A percentile compares a stretch with the other conserved stretches of the same genome.
Conservation (phyloP, 2,888 invertebrate species). For the Fragum sueziense region DNA sequence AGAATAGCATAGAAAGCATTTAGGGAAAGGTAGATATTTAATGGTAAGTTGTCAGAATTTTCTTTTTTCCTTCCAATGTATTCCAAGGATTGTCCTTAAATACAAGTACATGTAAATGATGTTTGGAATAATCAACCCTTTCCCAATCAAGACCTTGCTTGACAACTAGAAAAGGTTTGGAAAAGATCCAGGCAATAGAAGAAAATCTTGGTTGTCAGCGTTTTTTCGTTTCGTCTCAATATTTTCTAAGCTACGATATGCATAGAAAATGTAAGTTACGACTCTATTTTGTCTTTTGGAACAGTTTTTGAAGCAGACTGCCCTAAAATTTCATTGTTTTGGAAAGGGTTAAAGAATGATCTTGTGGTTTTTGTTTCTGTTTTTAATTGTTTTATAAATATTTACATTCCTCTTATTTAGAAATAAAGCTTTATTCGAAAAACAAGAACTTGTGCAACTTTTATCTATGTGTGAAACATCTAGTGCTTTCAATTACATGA, state of each 20-base stretch:
- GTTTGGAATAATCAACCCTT: neutral
- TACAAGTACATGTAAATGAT: too few species aligned
- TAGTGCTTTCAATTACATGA: too few species aligned
- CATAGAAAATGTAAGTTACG: too few species aligned
- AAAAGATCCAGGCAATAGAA: neutral
- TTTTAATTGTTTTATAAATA: neutral
- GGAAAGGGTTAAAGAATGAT: neutral
- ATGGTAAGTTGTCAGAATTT: too few species aligned
- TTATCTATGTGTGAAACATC: too few species aligned
- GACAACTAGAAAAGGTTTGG: neutral
- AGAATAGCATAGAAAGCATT: too few species aligned
- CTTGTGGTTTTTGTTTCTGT: neutral
- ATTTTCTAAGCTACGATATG: neutral
- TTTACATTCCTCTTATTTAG: slow-evolving; percentile 5
- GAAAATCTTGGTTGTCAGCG: neutral
- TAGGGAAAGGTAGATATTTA: too few species aligned
- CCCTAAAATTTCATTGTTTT: too few species aligned
- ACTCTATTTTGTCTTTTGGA: too few species aligned
- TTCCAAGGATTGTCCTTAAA: too few species aligned
- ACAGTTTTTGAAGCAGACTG: too few species aligned
- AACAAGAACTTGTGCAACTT: neutral
- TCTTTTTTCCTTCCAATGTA: too few species aligned
- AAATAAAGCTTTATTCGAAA: neutral
- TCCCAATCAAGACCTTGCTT: neutral
- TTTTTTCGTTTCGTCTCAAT: neutral